Evolutionary conservation across 2,797 vertebrate species (phyloP), one percentile per base, ranked within the genome.

Genomic region (Falco columbarius): DNA sequence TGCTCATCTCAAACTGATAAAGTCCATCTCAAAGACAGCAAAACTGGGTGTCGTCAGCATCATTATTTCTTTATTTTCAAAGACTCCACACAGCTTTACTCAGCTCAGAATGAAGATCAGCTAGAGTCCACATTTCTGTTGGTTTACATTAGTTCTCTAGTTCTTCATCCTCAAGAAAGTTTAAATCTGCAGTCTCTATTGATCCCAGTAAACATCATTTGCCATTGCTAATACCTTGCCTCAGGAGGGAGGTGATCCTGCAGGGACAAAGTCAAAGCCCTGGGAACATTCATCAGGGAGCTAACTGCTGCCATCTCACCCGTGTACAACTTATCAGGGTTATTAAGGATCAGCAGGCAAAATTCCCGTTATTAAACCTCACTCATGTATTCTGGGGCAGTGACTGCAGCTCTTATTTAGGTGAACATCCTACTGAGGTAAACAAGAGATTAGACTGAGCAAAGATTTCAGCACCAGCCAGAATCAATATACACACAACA

Each of bases 161-260:
- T 14, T 94, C 49, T 36, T 44, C 2, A 4, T 63, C 7, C 3
- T 47, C 47, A 58, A 59, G 38, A 12, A 62, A 90, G 66, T 68
- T 91, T 46, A 65, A 59, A 61, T 55, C 84, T 58, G 47, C 70
- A 76, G 52, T 21, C 29, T 44, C 51, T 86, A 73, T 59, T 23
- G 86, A 92, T 90, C 70, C 63, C 22, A 62, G 44, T 2, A 76
- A 72, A 66, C 30, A 56, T 2, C 17, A 12, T 44, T 29, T 90
- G 32, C 72, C 70, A 46, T 0, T 2, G 4, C 62, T 22, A 86
- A 75, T 12, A 27, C 19, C 23, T 32, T 30, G 24, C 42, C 67
- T 46, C 0, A 0, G 84, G 81, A 85, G 52, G 34, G 5, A 56
- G 27, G 38, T 1, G 5, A 27, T 73, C 67, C 86, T 0, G 0